These are phyloP conservation scores for Rutilus rutilus DNA, from an alignment of 2,113 vertebrate species.

Conservation along the genomic window DNA sequence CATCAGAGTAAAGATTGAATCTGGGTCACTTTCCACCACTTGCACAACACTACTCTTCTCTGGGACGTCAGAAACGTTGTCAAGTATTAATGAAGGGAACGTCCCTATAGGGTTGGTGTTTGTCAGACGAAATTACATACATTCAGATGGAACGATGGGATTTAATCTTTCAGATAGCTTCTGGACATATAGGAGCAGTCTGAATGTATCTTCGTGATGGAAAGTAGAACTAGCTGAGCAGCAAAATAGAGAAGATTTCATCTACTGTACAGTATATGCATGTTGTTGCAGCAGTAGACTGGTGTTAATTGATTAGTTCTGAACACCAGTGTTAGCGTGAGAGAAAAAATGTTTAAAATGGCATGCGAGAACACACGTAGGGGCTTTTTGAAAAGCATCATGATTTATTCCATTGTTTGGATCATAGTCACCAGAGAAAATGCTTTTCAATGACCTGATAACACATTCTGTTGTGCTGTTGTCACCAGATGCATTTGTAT, in stretches of 20 bases:
- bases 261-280: neutral
- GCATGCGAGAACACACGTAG: neutral
- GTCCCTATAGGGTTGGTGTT: conserved; percentile 73
- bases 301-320: conserved; percentile 7
- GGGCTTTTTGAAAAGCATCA: conserved; percentile 12
- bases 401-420: conserved; percentile 37
- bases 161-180: conserved; percentile 77
- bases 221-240: conserved; percentile 67
- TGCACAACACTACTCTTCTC: conserved; percentile 68
- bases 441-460: conserved; percentile 48
- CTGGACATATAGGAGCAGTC: conserved; percentile 65
- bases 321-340: neutral
- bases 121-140: conserved; percentile 79
- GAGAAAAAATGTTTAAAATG: neutral
- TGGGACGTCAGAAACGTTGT: conserved; percentile 71
- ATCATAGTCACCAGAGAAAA: conserved; percentile 40
- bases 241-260: conserved; percentile 58
- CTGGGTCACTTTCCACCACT: conserved; percentile 77
- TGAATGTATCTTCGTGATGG: conserved; percentile 61
- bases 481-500: conserved; percentile 52
- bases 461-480: conserved; percentile 43
- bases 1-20: conserved; percentile 70
- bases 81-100: conserved; percentile 81
- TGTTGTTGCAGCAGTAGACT: neutral
- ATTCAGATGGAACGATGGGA: conserved; percentile 73